Conservation (phyloP, 2,113 vertebrate genomes). For the Microtus oregoni region DNA sequence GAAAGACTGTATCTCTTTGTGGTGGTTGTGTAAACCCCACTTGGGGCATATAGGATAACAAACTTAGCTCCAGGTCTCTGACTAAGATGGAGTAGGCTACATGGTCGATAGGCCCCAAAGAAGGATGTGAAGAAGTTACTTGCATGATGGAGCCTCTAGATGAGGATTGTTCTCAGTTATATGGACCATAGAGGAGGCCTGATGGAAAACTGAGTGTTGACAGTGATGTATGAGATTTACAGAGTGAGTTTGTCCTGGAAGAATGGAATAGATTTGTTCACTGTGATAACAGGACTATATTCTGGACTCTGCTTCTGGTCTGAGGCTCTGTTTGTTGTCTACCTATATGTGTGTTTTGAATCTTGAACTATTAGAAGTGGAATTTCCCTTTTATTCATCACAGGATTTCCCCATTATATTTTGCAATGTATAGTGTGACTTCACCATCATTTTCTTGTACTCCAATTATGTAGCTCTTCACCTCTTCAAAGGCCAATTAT, state of each 20-base stretch:
- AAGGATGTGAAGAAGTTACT: constrained; percentile 1
- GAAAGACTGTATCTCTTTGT: background rate
- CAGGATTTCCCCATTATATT: constrained; percentile 74
- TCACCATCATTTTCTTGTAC: constrained; percentile 80
- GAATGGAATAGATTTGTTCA: constrained; percentile 79
- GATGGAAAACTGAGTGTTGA: constrained; percentile 84
- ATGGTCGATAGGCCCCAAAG: constrained; percentile 51
- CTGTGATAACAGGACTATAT: constrained; percentile 86
- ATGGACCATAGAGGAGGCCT: constrained; percentile 46
- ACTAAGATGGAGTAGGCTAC: constrained; percentile 82
- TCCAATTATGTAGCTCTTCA: background rate
- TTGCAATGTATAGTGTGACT: constrained; percentile 66
- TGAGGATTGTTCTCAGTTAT: constrained; percentile 73
- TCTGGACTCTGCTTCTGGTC: constrained; percentile 84
- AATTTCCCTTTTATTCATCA: constrained; percentile 57
- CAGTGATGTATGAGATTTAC: constrained; percentile 80
- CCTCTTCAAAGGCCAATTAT: constrained; percentile 76
- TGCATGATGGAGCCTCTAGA: background rate
- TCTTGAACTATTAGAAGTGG: constrained; percentile 78
- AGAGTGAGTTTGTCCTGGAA: constrained; percentile 80
- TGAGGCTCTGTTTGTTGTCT: constrained; percentile 75
- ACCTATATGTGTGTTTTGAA: constrained; percentile 73
- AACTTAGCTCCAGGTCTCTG: constrained; percentile 88
- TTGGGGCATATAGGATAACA: constrained; percentile 79
- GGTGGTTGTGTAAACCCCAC: constrained; percentile 54